A percentile compares a stretch with the other conserved stretches of the same genome.
phyloP scores from a whole-genome alignment of 2,888 invertebrate genomes.

The Harpalus rufipes region DNA sequence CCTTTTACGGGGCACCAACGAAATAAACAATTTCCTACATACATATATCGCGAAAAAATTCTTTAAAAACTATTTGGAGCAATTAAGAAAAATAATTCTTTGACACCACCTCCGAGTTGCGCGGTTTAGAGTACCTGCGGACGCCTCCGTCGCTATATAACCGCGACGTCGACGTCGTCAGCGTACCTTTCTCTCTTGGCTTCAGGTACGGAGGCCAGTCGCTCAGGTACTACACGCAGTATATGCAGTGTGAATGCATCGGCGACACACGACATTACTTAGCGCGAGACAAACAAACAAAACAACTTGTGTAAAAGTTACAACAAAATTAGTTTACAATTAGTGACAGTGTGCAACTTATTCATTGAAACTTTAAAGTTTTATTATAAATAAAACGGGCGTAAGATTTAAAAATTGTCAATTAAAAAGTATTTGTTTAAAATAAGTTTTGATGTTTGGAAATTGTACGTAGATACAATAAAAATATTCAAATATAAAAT shows the following conservation, averaged over 20 bases:
- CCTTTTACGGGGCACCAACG: no score
- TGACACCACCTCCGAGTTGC: not conserved
- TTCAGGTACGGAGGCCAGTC: not conserved
- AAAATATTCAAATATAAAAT: no score
- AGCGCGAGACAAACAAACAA: not conserved
- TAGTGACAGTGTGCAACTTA: not conserved
- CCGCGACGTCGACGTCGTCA: constrained; percentile 16
- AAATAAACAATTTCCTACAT: no score
- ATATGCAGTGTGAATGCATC: constrained; percentile 1
- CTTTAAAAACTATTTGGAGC: not conserved
- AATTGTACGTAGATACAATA: no score
- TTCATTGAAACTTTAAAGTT: no score
- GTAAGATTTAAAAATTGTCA: no score
- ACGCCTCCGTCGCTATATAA: not conserved
- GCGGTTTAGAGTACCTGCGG: not conserved
- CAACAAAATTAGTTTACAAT: constrained; percentile 11
- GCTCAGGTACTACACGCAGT: not conserved
- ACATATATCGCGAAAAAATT: no score
- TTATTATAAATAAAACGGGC: no score
- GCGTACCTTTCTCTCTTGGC: constrained; percentile 9
- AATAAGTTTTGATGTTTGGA: no score
- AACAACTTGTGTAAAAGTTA: not conserved
- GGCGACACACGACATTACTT: not conserved
- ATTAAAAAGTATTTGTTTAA: no score
- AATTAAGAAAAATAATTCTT: not conserved